Evolutionary conservation across 2,888 invertebrate species (phyloP).

Genomic region (Limnephilus rhombicus): DNA sequence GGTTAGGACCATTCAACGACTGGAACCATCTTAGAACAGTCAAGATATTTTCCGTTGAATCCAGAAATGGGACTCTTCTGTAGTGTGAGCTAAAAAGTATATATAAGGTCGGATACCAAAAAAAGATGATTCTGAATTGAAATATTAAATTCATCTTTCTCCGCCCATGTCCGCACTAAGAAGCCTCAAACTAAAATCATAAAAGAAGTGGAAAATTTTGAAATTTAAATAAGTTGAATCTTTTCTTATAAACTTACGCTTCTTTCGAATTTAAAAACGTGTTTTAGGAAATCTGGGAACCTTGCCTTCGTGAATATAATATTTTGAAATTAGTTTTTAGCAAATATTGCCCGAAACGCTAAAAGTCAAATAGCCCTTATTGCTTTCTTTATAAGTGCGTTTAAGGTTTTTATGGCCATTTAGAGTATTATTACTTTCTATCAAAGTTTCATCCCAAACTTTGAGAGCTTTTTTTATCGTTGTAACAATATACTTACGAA

Average conservation of each 20-base stretch:
- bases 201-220: background rate
- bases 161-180: too few relatives aligned
- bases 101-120: too few relatives aligned
- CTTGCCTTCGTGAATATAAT: background rate
- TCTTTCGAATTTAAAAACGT: background rate
- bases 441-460: slow-evolving; percentile 11
- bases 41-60: background rate
- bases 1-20: background rate
- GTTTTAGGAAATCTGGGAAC: background rate
- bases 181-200: too few relatives aligned
- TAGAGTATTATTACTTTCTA: background rate
- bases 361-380: background rate
- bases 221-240: background rate
- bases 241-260: background rate
- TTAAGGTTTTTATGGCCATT: slow-evolving; percentile 10
- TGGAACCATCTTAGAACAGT: background rate
- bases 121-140: too few relatives aligned
- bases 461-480: slow-evolving; percentile 4
- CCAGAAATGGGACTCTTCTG: too few relatives aligned
- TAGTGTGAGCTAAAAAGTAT: too few relatives aligned
- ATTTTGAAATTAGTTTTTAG: background rate
- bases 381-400: slow-evolving; percentile 15
- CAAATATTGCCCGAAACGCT: background rate
- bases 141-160: too few relatives aligned
- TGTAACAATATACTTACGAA: background rate